Conservation (phyloP, 1,140 invertebrate species). For the Oscheius sp. region DNA sequence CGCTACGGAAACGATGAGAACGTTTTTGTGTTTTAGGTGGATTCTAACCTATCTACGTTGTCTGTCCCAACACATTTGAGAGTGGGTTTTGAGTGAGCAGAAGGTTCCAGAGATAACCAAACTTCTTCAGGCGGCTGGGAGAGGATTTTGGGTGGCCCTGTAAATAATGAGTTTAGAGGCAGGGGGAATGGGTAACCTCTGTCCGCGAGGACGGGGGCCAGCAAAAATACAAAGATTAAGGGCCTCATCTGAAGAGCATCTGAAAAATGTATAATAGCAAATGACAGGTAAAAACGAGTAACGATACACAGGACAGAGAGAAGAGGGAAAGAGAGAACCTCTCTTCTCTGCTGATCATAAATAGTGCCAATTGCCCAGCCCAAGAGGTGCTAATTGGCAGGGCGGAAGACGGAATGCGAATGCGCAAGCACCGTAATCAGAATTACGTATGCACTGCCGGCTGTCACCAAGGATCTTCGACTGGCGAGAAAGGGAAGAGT, state of each 20-base stretch:
- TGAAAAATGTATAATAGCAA: neutral
- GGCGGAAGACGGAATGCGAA: no score
- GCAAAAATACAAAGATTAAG: neutral
- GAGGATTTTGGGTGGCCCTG: constrained; percentile 35
- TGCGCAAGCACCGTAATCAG: no score
- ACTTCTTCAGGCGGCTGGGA: constrained; percentile 29
- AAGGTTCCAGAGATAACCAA: constrained; percentile 21
- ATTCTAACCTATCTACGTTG: constrained; percentile 28
- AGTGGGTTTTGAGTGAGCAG: neutral
- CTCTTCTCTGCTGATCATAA: no score
- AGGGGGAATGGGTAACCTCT: neutral
- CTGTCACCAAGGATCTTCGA: no score
- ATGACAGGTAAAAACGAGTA: no score
- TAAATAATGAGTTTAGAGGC: neutral
- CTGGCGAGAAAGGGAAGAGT: no score
- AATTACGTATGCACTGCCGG: no score
- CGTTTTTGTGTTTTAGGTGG: no score
- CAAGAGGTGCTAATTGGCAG: constrained; percentile 1
- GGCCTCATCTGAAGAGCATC: constrained; percentile 6
- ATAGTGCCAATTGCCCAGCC: no score
- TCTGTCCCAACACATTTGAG: constrained; percentile 25
- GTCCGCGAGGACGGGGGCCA: neutral
- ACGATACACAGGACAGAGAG: no score
- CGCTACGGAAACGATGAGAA: no score
- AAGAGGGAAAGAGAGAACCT: no score